phyloP scores from a whole-genome alignment of 1,140 invertebrate species.

The Pseudobourletiella spinata region DNA sequence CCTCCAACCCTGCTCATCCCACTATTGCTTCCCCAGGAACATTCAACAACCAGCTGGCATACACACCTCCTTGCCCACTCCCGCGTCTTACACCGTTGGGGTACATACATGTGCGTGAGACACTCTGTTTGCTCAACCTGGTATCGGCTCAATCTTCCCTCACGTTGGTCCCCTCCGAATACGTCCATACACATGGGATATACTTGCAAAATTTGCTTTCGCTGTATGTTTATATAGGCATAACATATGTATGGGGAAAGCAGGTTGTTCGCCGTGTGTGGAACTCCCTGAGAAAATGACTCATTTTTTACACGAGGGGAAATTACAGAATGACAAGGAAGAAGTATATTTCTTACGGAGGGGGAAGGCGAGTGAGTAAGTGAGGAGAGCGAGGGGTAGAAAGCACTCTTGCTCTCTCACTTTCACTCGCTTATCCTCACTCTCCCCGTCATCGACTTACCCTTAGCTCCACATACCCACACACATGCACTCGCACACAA shows the following conservation, averaged over 20 bases:
- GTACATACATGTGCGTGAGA: background rate
- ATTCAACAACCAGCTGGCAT: constrained; percentile 4
- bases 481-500: background rate
- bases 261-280: background rate
- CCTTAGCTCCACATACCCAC: background rate
- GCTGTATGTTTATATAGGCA: background rate
- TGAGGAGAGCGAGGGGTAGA: too few relatives aligned
- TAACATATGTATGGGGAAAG: background rate
- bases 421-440: background rate
- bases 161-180: too few relatives aligned
- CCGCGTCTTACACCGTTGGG: too few relatives aligned
- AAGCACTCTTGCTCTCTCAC: background rate
- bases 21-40: too few relatives aligned
- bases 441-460: background rate
- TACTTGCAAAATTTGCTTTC: background rate
- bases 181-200: background rate
- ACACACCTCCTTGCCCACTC: background rate
- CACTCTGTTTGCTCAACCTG: too few relatives aligned
- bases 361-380: too few relatives aligned
- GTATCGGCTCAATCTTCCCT: too few relatives aligned
- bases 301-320: constrained; percentile 8
- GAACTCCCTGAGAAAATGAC: background rate
- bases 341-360: constrained; percentile 3
- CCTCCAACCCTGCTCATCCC: too few relatives aligned
- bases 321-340: constrained; percentile 4